Conservation (phyloP, 1,140 invertebrate species). For the Camponotus vicinus region DNA sequence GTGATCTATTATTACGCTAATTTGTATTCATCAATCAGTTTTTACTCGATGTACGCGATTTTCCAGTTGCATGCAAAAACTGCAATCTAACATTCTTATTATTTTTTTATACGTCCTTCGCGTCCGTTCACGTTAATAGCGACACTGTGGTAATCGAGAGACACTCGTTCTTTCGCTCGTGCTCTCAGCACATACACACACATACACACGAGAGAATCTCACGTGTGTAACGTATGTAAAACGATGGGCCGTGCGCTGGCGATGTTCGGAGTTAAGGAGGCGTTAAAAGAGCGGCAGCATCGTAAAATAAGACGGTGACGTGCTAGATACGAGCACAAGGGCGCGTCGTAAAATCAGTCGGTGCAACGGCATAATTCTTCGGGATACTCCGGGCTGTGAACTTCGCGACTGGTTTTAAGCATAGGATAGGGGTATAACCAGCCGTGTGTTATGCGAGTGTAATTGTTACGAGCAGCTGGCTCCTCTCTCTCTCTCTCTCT, state of each 20-base stretch:
- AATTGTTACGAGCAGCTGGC: constrained; percentile 59
- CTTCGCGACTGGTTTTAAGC: constrained; percentile 57
- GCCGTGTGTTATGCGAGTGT: constrained; percentile 44
- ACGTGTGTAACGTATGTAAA: constrained; percentile 51
- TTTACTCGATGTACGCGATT: background rate
- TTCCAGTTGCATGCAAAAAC: background rate
- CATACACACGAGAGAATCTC: constrained; percentile 3
- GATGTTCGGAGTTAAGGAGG: constrained; percentile 71
- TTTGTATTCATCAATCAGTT: constrained; percentile 5
- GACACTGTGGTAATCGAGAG: constrained; percentile 5
- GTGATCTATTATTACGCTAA: constrained; percentile 20
- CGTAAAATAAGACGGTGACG: constrained; percentile 74
- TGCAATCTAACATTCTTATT: background rate
- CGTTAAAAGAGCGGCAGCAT: constrained; percentile 72
- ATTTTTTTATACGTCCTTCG: background rate
- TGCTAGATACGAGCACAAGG: constrained; percentile 44
- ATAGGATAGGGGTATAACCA: constrained; percentile 43
- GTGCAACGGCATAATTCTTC: constrained; percentile 60
- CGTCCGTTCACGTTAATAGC: background rate
- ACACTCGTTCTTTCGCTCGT: constrained; percentile 34
- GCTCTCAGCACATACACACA: background rate
- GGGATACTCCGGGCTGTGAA: constrained; percentile 49
- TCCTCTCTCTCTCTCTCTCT: background rate
- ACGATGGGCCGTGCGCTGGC: constrained; percentile 45
- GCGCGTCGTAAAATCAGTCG: constrained; percentile 59